Evolutionary conservation across 2,113 vertebrate genomes (phyloP).

Genomic region (Colius striatus): DNA sequence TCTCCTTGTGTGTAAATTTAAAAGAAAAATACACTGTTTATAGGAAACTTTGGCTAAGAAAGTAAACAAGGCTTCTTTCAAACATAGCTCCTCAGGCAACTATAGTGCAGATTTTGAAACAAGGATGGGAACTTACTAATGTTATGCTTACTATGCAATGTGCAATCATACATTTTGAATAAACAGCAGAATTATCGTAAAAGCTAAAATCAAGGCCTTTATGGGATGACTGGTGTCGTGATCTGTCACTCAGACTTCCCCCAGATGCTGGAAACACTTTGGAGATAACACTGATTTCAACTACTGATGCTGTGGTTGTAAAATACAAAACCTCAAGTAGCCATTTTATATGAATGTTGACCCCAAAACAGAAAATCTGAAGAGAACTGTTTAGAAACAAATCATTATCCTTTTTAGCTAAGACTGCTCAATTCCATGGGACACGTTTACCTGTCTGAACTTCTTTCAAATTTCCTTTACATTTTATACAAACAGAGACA

Average conservation of each 20-base stretch:
- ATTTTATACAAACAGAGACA: background rate
- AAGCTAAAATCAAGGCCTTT: background rate
- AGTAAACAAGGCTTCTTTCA: constrained; percentile 2
- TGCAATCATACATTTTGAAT: background rate
- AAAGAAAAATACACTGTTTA: background rate
- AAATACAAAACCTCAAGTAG: background rate
- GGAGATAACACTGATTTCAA: background rate
- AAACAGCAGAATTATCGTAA: background rate
- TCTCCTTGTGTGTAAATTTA: background rate
- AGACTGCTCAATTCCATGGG: background rate
- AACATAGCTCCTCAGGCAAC: background rate
- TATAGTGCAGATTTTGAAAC: background rate
- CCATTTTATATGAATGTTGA: background rate
- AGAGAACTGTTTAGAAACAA: background rate
- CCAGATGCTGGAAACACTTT: background rate
- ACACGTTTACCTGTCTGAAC: background rate
- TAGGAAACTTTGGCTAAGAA: background rate
- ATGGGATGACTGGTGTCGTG: background rate
- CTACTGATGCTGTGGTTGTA: background rate
- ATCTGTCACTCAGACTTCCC: background rate
- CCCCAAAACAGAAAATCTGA: background rate
- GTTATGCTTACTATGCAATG: background rate
- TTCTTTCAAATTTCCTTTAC: background rate
- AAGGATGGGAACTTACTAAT: background rate
- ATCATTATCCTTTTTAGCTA: background rate